Evolutionary conservation across 2,888 invertebrate genomes (phyloP).

Genomic region (Caenorhabditis doughertyi): DNA sequence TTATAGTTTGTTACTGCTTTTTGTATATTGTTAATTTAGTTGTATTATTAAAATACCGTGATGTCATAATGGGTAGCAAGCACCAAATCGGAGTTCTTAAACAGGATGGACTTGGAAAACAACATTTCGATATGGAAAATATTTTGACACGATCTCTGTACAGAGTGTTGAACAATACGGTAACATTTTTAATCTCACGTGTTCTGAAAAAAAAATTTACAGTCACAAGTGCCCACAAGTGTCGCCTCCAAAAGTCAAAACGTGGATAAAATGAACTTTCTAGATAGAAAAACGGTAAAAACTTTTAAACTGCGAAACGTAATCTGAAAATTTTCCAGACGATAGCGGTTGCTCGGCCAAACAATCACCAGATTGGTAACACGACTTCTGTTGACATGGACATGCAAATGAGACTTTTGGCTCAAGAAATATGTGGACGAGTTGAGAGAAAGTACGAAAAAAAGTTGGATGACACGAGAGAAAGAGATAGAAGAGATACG

Average conservation of each 20-base stretch:
- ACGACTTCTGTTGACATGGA: conserved; percentile 36
- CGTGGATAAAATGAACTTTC: conserved; percentile 39
- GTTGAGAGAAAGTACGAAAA: conserved; percentile 63
- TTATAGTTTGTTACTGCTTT: not conserved
- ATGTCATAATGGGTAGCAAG: conserved; percentile 37
- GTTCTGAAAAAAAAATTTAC: conserved; percentile 2
- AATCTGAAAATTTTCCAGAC: conserved; percentile 6
- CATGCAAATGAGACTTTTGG: conserved; percentile 61
- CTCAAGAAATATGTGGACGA: conserved; percentile 62
- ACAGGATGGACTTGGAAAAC: conserved; percentile 39
- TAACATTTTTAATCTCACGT: conserved; percentile 9
- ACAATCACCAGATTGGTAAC: conserved; percentile 57
- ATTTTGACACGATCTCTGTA: conserved; percentile 61
- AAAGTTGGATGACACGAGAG: conserved; percentile 55
- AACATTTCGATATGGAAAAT: conserved; percentile 63
- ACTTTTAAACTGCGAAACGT: not conserved
- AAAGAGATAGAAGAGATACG: conserved; percentile 57
- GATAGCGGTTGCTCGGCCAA: conserved; percentile 53
- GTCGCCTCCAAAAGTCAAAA: conserved; percentile 39
- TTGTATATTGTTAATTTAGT: not conserved
- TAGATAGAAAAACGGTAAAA: conserved; percentile 11
- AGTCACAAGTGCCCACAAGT: conserved; percentile 34
- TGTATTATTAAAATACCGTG: not conserved
- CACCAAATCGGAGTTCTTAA: conserved; percentile 42
- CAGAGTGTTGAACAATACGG: conserved; percentile 53